Evolutionary conservation across 2,113 vertebrate species (phyloP), one percentile per base, ranked within the genome.

Genomic region (Psittacus erithacus): DNA sequence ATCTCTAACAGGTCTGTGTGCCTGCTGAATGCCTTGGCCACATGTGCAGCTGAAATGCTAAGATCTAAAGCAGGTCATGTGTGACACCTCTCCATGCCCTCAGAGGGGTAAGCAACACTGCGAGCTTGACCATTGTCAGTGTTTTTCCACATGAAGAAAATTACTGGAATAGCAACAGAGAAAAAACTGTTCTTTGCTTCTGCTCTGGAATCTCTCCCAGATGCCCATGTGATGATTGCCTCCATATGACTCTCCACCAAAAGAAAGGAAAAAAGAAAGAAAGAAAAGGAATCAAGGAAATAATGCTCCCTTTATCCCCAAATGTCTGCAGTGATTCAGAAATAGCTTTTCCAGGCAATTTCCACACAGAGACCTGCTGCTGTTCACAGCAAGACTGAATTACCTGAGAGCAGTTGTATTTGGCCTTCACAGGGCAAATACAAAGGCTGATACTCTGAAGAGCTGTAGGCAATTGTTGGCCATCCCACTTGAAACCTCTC

Each of bases 351-450:
- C 35, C 81, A 49, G 57, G 17, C 0, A 1, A 44, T 62, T 73
- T 76, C 75, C 0, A 0, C 63, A 22, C 0, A 0, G 7, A 4
- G 88, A 31, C 47, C 31, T 11, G 17, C 53, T 16, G 68, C 68
- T n/a, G 35, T 47, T 87, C 27, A 29, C 53, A 70, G 67, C 3
- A 0, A 27, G 41, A 41, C 43, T 52, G 52, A 89, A 38, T 9
- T 59, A 81, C 41, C n/a, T 87, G 57, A 19, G n/a, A 79, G 50
- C 17, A 75, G 7, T 11, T 43, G 5, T 29, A 38, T 22, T 46
- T 65, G 81, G 46, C 39, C 69, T 59, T 76, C 57, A 28, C 12
- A 33, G 60, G 28, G 41, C 65, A 38, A 27, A 23, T 33, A 23
- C 11, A 49, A 35, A 49, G 22, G 44, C 35, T 71, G 68, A 5